phyloP scores from a whole-genome alignment of 2,113 vertebrate genomes.

The Chaetura pelagica region DNA sequence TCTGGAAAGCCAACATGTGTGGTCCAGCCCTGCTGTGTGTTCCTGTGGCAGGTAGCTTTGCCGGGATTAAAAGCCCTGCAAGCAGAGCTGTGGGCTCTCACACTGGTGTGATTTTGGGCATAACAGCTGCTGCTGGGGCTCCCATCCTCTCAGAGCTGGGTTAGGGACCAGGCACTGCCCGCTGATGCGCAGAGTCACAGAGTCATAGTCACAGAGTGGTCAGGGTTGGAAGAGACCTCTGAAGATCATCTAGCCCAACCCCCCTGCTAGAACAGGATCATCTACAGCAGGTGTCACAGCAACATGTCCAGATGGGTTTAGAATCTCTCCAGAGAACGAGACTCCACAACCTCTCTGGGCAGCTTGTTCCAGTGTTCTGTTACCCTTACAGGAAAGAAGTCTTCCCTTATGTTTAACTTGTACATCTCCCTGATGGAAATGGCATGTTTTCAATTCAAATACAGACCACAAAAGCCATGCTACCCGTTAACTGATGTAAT shows the following conservation, averaged over 20 bases:
- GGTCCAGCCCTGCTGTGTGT: too few species aligned
- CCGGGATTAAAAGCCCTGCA: neutral
- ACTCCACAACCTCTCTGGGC: too few species aligned
- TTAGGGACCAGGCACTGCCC: rapidly evolving
- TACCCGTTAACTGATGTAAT: neutral
- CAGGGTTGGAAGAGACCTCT: too few species aligned
- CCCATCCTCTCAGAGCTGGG: rapidly evolving
- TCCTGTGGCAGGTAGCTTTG: neutral
- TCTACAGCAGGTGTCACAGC: too few species aligned
- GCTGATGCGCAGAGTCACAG: neutral
- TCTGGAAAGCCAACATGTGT: rapidly evolving
- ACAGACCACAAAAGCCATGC: neutral
- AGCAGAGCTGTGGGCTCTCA: rapidly evolving
- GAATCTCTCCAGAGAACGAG: too few species aligned
- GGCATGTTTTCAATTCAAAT: neutral
- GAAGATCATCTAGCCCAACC: too few species aligned
- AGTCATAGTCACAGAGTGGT: too few species aligned
- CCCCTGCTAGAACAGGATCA: too few species aligned
- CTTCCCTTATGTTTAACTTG: too few species aligned
- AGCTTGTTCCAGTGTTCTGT: too few species aligned
- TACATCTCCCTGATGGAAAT: neutral
- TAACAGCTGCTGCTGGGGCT: rapidly evolving
- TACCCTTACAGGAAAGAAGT: too few species aligned
- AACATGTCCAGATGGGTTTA: too few species aligned
- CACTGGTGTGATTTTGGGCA: neutral